A percentile compares a stretch with the other conserved stretches of the same genome.
Evolutionary conservation across 2,113 vertebrate species (phyloP).

Genomic region (Psittacara wagleri): DNA sequence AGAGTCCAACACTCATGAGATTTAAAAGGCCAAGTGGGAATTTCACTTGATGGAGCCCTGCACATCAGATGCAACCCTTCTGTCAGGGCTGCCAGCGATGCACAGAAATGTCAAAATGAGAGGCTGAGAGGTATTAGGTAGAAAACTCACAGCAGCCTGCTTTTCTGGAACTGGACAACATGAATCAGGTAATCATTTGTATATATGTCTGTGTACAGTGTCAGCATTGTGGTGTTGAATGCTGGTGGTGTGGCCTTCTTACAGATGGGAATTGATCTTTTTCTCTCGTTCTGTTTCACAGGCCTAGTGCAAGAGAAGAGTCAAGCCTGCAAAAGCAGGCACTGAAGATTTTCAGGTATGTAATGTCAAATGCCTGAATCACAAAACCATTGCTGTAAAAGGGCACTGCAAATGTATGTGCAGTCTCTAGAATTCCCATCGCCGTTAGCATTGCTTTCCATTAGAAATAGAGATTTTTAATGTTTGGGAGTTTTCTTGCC

Average conservation of each 20-base stretch:
- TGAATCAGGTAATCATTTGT: slow-evolving; percentile 32
- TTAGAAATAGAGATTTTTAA: background rate
- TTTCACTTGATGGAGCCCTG: slow-evolving; percentile 21
- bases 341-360: slow-evolving; percentile 9
- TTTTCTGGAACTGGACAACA: slow-evolving; percentile 8
- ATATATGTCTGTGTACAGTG: background rate
- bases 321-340: background rate
- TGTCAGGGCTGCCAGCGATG: background rate
- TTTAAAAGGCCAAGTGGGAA: slow-evolving; percentile 14
- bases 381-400: background rate
- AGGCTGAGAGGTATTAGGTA: background rate
- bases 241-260: background rate
- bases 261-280: background rate
- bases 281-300: background rate
- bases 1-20: slow-evolving; percentile 8
- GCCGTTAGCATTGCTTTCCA: background rate
- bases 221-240: background rate
- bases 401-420: background rate
- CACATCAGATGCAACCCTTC: background rate
- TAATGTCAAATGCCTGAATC: background rate
- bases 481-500: background rate
- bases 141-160: slow-evolving; percentile 5
- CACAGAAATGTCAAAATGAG: slow-evolving; percentile 8
- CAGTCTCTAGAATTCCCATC: background rate
- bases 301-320: background rate